Conservation (phyloP, 2,888 invertebrate species). For the Craniophora ligustri region DNA sequence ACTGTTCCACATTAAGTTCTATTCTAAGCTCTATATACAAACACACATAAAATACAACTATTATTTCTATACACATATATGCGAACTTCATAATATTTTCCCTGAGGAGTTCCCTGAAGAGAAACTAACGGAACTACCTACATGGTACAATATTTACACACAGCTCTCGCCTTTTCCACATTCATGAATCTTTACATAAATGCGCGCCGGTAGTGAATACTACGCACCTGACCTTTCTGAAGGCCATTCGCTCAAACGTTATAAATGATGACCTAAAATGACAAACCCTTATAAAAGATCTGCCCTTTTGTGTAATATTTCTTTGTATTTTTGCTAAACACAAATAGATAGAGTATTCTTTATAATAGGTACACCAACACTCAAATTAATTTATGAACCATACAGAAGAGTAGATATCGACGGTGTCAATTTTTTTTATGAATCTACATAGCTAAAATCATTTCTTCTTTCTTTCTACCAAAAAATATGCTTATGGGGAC, state of each 20-base stretch:
- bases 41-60: slow-evolving; percentile 5
- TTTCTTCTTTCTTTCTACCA: too few relatives aligned
- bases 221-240: slow-evolving; percentile 38
- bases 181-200: slow-evolving; percentile 51
- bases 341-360: too few relatives aligned
- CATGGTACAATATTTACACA: slow-evolving; percentile 43
- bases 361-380: too few relatives aligned
- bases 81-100: slow-evolving; percentile 14
- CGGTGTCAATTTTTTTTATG: too few relatives aligned
- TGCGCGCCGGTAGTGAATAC: slow-evolving; percentile 25
- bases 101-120: slow-evolving; percentile 23
- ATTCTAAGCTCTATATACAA: too few relatives aligned
- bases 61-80: slow-evolving; percentile 21
- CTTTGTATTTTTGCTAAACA: too few relatives aligned
- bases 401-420: too few relatives aligned
- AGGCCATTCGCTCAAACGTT: slow-evolving; percentile 21
- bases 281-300: slow-evolving; percentile 12
- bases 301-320: background rate
- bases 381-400: too few relatives aligned
- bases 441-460: too few relatives aligned
- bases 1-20: too few relatives aligned
- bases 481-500: too few relatives aligned
- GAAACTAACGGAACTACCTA: slow-evolving; percentile 29
- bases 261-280: slow-evolving; percentile 31
- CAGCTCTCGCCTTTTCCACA: slow-evolving; percentile 30